phyloP scores from a whole-genome alignment of 2,113 vertebrate genomes.

The Dendropsophus ebraccatus region DNA sequence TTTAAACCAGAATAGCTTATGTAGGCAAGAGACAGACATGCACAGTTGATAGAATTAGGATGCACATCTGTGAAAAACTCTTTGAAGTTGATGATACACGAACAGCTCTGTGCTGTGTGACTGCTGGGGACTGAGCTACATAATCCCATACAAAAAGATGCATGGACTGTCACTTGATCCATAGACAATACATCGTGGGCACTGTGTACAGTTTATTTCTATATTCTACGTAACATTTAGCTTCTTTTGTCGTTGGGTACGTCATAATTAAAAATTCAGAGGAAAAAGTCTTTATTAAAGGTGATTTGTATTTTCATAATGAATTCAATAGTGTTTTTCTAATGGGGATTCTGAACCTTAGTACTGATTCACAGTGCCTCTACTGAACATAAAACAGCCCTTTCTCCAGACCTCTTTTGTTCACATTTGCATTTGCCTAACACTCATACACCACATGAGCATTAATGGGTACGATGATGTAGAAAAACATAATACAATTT shows the following conservation, averaged over 20 bases:
- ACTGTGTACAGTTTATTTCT: not conserved
- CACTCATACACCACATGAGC: slow-evolving; percentile 12
- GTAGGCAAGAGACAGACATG: not conserved
- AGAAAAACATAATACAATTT: slow-evolving; percentile 51
- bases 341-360: not conserved
- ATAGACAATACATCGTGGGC: not conserved
- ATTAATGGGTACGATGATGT: slow-evolving; percentile 32
- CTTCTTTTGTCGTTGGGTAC: not conserved
- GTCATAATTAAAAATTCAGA: not conserved
- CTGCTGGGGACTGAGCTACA: not conserved
- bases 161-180: not conserved
- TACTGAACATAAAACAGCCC: not conserved
- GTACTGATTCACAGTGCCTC: not conserved
- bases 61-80: not conserved
- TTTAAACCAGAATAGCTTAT: not conserved
- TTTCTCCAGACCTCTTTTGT: slow-evolving; percentile 2
- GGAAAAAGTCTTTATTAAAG: not conserved
- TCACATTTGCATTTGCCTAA: slow-evolving; percentile 25
- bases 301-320: not conserved
- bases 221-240: not conserved
- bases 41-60: not conserved
- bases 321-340: not conserved
- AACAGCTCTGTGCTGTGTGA: not conserved
- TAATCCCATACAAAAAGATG: not conserved
- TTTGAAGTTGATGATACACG: not conserved